Base-by-base conservation (phyloP, 1,140 invertebrate genomes). In the Melitaea cinxia region DNA sequence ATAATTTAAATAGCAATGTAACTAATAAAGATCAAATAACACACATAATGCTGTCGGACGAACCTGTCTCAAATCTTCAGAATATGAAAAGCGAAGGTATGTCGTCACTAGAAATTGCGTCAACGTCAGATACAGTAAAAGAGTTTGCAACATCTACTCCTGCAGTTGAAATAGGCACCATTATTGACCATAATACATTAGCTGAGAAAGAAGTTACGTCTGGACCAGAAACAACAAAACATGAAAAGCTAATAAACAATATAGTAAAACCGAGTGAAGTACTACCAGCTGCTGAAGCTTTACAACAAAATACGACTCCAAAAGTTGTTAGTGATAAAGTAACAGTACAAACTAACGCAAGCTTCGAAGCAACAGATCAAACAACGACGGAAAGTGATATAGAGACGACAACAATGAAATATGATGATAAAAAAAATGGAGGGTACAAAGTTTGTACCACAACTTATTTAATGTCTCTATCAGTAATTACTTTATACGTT, bases 281-380 rank as follows among this genome's bases (percentile, higher is more conserved):
- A 28, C 56, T 83, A 53, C 87, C 84, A 12, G 81, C 87, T 14
- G 83, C 84, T 15, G 82, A 85, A 65, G 85, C 84, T 14, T 53
- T 86, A 4, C 84, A 87, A 69, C 77, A 88, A 72, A 79, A 78
- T 59, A 72, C 64, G 1, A 82, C 64, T 54, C 68, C 79, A 6
- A 61, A 64, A 19, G 14, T 28, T 26, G 24, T 28, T n/a, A 68
- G 37, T 33, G 70, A 67, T 26, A 67, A 70, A 53, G 42, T 63
- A 39, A 65, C 62, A 26, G 26, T 26, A 30, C 26, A 50, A 42
- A 58, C 59, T 9, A 74, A 65, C 47, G 26, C 39, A 12, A 59
- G 35, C 19, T 15, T 21, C 21, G 63, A 65, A 50, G 57, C 58
- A 30, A 56, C 54, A 26, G 23, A 37, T 33, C 50, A 70, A 39